Conservation (phyloP, 2,113 vertebrate species). For the Microcebus griseorufus region DNA sequence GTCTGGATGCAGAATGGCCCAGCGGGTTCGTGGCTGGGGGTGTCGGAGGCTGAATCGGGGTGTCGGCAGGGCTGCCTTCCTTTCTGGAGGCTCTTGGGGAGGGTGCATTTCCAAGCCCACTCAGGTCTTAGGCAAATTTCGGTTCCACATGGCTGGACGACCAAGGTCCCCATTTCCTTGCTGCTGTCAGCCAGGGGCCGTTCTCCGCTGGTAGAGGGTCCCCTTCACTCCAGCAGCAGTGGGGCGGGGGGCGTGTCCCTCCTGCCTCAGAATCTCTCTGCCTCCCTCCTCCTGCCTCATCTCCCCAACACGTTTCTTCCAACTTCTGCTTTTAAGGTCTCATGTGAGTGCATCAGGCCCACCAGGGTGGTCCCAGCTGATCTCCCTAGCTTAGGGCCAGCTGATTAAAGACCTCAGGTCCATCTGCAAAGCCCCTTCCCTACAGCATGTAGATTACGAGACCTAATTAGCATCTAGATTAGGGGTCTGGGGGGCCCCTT, state of each 20-base stretch:
- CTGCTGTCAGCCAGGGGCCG: neutral
- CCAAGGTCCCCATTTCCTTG: neutral
- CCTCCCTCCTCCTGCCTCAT: neutral
- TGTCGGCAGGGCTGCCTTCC: neutral
- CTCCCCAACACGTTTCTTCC: neutral
- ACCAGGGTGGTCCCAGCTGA: neutral
- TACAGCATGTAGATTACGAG: neutral
- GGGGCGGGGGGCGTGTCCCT: neutral
- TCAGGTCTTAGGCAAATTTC: neutral
- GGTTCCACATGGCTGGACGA: neutral
- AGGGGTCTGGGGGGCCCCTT: neutral
- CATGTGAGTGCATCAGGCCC: neutral
- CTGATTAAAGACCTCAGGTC: neutral
- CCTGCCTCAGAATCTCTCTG: neutral
- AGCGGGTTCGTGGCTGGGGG: neutral
- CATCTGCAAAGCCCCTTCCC: neutral
- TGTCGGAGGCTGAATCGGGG: neutral
- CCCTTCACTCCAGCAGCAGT: neutral
- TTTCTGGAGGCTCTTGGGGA: neutral
- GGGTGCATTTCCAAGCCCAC: neutral
- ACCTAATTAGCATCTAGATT: no score
- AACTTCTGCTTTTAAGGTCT: neutral
- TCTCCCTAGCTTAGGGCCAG: no score
- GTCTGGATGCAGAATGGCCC: neutral
- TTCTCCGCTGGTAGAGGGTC: neutral